phyloP scores from a whole-genome alignment of 2,113 vertebrate species.

The Aphyosemion australe region DNA sequence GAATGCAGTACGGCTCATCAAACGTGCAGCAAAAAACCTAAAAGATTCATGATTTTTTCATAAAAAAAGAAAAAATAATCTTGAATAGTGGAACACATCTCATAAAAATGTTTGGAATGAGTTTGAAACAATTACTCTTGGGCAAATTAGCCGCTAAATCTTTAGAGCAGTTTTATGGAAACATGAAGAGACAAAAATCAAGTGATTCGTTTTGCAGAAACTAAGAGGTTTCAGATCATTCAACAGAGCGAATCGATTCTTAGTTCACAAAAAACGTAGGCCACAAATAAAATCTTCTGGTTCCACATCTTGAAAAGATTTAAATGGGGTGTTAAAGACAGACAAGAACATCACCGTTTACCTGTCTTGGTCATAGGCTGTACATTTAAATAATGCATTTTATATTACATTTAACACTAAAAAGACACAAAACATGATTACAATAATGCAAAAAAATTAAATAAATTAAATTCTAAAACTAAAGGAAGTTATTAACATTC shows the following conservation, averaged over 20 bases:
- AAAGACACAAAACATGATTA: too few species aligned
- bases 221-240: neutral
- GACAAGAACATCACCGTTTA: too few species aligned
- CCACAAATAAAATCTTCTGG: neutral
- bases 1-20: too few species aligned
- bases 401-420: too few species aligned
- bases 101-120: neutral
- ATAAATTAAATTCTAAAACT: too few species aligned
- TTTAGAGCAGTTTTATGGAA: neutral
- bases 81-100: neutral
- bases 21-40: neutral
- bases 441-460: too few species aligned
- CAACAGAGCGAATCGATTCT: neutral
- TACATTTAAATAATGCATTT: too few species aligned
- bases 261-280: neutral
- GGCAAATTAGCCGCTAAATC: neutral
- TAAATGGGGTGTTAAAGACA: too few species aligned
- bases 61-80: too few species aligned
- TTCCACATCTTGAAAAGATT: too few species aligned
- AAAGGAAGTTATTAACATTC: too few species aligned
- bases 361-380: too few species aligned
- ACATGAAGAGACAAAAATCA: neutral
- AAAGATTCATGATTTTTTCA: neutral
- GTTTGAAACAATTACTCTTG: neutral
- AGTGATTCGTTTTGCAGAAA: slow-evolving; percentile 1